Evolutionary conservation across 2,113 vertebrate species (phyloP).

Genomic region (Hymenochirus boettgeri): DNA sequence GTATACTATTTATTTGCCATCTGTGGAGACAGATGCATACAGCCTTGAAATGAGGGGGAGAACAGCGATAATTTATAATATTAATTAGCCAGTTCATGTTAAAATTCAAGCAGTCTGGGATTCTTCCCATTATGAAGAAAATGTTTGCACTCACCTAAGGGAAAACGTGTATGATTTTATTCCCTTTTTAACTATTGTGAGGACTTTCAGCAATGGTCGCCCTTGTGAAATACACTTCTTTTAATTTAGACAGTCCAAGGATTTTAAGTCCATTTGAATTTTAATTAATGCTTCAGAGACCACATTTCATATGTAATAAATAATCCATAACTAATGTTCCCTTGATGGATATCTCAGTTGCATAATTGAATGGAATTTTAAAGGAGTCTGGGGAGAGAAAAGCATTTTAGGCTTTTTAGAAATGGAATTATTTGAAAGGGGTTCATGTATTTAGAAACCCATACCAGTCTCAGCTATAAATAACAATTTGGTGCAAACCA

Average conservation of each 20-base stretch:
- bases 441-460: conserved; percentile 1
- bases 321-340: conserved; percentile 26
- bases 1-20: no score
- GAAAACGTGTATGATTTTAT: conserved; percentile 14
- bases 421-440: conserved; percentile 21
- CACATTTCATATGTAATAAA: conserved; percentile 32
- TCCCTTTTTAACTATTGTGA: conserved; percentile 36
- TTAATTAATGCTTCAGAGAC: conserved; percentile 41
- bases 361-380: conserved; percentile 1
- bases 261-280: conserved; percentile 33
- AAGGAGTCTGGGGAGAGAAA: conserved; percentile 2
- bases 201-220: conserved; percentile 17
- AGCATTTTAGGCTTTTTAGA: not conserved
- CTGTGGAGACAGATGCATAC: no score
- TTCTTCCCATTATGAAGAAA: conserved; percentile 29
- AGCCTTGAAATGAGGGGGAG: no score
- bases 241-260: conserved; percentile 33
- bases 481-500: no score
- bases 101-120: conserved; percentile 32
- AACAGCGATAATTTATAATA: conserved; percentile 31
- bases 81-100: conserved; percentile 38
- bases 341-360: conserved; percentile 9
- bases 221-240: conserved; percentile 33
- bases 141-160: conserved; percentile 22
- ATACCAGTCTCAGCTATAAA: no score